phyloP scores from a whole-genome alignment of 2,888 invertebrate species.

The Phyto melanocephala region DNA sequence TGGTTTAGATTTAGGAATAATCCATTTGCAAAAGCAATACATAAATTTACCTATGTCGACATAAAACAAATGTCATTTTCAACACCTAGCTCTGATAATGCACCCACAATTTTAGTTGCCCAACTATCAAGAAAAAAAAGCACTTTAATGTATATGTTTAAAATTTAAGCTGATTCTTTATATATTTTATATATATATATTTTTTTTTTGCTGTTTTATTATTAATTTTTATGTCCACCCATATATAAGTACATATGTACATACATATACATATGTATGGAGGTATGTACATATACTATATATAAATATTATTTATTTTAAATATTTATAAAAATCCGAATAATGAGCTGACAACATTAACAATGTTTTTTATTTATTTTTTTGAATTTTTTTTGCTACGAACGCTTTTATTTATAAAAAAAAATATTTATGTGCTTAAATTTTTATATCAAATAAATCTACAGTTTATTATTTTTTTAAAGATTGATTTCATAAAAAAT shows the following conservation, averaged over 20 bases:
- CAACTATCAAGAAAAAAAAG: neutral
- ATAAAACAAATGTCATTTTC: no score
- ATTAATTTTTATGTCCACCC: slow-evolving; percentile 43
- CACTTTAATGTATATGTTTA: slow-evolving; percentile 20
- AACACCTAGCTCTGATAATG: no score
- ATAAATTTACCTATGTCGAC: no score
- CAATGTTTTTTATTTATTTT: slow-evolving; percentile 12
- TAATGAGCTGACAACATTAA: slow-evolving; percentile 58
- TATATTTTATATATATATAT: slow-evolving; percentile 53
- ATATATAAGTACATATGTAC: neutral
- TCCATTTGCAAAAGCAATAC: no score
- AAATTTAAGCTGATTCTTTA: slow-evolving; percentile 61
- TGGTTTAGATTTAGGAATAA: no score
- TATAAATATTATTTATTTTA: slow-evolving; percentile 15
- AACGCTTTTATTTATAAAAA: slow-evolving; percentile 41
- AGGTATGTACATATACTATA: neutral
- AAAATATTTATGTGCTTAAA: slow-evolving; percentile 26
- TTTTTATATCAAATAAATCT: slow-evolving; percentile 54
- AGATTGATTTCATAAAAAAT: slow-evolving; percentile 32
- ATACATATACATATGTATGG: neutral
- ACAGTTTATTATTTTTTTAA: slow-evolving; percentile 23
- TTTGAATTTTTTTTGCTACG: slow-evolving; percentile 37
- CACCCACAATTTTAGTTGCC: no score
- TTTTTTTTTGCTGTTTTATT: slow-evolving; percentile 4
- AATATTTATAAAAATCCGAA: slow-evolving; percentile 32